Percentiles rank a stretch among this genome's conserved stretches.
Evolutionary conservation across 2,888 invertebrate genomes (phyloP).

Genomic region (Noctua janthina): DNA sequence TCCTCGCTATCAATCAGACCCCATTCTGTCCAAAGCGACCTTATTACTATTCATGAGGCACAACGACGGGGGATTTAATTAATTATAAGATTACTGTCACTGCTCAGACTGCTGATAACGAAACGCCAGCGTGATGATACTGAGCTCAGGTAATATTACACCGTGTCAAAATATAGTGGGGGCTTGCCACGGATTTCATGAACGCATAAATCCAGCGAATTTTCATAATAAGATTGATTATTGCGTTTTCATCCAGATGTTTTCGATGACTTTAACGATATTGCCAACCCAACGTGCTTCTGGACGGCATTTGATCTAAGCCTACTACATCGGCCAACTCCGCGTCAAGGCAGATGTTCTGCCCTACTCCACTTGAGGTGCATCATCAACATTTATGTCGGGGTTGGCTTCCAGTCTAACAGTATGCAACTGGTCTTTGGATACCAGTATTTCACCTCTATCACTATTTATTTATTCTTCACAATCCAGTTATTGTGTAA

Average conservation of each 20-base stretch:
- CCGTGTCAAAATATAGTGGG: conserved; percentile 24
- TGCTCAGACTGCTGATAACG: conserved; percentile 61
- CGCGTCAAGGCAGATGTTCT: not conserved
- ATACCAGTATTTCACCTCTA: not conserved
- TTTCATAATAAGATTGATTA: not conserved
- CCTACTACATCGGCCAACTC: not conserved
- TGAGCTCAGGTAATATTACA: conserved; percentile 41
- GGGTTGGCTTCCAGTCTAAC: not conserved
- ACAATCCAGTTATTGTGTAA: not conserved
- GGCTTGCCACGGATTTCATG: not conserved
- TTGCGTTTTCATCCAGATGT: not conserved
- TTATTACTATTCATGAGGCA: conserved; percentile 68
- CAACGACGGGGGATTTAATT: conserved; percentile 64
- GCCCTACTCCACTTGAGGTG: not conserved
- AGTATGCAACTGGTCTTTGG: not conserved
- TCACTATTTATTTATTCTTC: not conserved
- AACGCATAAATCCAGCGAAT: not conserved
- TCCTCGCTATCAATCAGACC: conserved; percentile 26
- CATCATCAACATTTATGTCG: not conserved
- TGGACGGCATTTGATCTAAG: not conserved
- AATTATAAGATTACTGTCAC: conserved; percentile 71
- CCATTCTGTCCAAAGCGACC: conserved; percentile 38
- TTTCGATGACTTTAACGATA: not conserved
- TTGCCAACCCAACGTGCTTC: not conserved
- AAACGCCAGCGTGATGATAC: conserved; percentile 54